A percentile compares a stretch with the other conserved stretches of the same genome.
Conservation (phyloP, 1,140 invertebrate species). For the Neodiprion fabricii region DNA sequence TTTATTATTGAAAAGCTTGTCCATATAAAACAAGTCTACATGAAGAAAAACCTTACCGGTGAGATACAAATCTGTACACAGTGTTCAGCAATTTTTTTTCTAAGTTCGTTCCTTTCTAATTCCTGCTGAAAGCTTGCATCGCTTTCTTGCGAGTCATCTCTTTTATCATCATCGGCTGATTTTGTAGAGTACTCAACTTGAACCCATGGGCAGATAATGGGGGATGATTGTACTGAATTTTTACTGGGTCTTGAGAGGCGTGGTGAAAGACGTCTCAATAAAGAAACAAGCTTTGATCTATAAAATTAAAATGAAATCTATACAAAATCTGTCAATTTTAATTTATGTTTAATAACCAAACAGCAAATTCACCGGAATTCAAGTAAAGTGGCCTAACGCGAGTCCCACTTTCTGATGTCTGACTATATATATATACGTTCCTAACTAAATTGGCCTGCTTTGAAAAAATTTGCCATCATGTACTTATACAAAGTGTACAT, state of each 20-base stretch:
- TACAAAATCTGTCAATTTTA: too few species aligned
- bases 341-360: too few species aligned
- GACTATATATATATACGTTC: too few species aligned
- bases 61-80: conserved; percentile 30
- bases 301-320: not conserved
- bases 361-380: too few species aligned
- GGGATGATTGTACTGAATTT: conserved; percentile 41
- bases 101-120: conserved; percentile 48
- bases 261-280: conserved; percentile 53
- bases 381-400: too few species aligned
- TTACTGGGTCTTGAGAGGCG: conserved; percentile 50
- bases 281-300: conserved; percentile 57
- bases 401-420: too few species aligned
- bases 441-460: too few species aligned
- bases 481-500: conserved; percentile 15
- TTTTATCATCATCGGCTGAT: conserved; percentile 34
- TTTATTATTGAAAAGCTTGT: not conserved
- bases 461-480: too few species aligned
- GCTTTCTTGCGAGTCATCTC: conserved; percentile 40
- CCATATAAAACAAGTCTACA: conserved; percentile 24
- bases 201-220: conserved; percentile 51
- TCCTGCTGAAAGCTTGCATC: conserved; percentile 49
- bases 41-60: not conserved
- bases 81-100: conserved; percentile 45
- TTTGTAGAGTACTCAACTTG: conserved; percentile 51